These are phyloP conservation scores for Popillia japonica DNA, from an alignment of 1,140 invertebrate genomes.

Conservation along the genomic window DNA sequence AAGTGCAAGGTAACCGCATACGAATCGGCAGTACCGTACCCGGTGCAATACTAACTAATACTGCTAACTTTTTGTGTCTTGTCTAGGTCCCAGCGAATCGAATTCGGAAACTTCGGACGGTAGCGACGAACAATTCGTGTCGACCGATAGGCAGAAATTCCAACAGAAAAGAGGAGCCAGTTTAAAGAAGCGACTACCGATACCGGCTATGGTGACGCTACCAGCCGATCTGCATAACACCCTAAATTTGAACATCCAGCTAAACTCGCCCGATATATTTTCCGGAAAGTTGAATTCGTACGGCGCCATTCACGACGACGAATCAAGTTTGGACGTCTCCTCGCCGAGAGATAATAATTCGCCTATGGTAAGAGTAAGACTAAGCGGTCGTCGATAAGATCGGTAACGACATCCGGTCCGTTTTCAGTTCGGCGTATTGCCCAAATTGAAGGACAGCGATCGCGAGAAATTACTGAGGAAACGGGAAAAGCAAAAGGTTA, in stretches of 20 bases:
- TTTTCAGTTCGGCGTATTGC: conserved; percentile 67
- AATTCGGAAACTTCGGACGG: conserved; percentile 66
- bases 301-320: conserved; percentile 69
- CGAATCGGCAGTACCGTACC: too few species aligned
- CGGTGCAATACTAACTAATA: too few species aligned
- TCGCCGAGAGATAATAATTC: conserved; percentile 75
- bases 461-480: conserved; percentile 70
- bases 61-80: background rate
- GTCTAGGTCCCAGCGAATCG: conserved; percentile 57
- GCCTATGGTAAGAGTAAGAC: conserved; percentile 67
- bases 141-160: conserved; percentile 53
- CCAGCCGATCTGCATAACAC: conserved; percentile 57
- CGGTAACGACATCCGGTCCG: too few species aligned
- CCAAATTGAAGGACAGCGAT: conserved; percentile 70
- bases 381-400: conserved; percentile 30
- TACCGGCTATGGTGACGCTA: conserved; percentile 46
- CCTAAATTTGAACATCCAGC: conserved; percentile 54
- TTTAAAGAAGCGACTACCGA: conserved; percentile 57
- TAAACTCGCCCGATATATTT: conserved; percentile 58
- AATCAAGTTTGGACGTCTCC: conserved; percentile 73
- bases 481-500: conserved; percentile 76
- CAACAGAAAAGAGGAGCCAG: conserved; percentile 59
- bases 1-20: conserved; percentile 57
- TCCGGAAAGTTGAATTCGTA: conserved; percentile 55
- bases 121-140: conserved; percentile 60